Conservation (phyloP, 1,140 invertebrate species). For the Rhopalosiphum maidis region DNA sequence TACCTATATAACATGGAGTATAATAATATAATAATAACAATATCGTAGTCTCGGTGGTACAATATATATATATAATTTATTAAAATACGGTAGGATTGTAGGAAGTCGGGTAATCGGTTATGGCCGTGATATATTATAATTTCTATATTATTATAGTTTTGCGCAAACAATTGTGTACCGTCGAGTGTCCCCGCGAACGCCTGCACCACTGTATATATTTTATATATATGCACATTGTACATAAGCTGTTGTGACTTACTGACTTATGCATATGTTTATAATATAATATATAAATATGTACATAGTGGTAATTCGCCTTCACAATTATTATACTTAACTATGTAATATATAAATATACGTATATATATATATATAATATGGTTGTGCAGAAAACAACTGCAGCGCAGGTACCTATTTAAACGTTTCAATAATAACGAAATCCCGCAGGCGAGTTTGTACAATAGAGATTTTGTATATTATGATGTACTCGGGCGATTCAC, state of each 20-base stretch:
- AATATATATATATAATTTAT: not conserved
- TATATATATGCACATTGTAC: too few relatives aligned
- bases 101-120: not conserved
- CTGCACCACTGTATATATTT: not conserved
- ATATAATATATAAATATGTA: too few relatives aligned
- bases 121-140: not conserved
- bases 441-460: not conserved
- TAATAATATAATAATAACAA: not conserved
- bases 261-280: too few relatives aligned
- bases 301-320: not conserved
- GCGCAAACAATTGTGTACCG: not conserved
- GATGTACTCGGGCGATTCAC: not conserved
- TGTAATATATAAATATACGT: not conserved
- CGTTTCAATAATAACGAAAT: constrained; percentile 30
- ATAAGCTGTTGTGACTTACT: too few relatives aligned
- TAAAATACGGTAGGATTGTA: too few relatives aligned
- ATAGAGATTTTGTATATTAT: constrained; percentile 34
- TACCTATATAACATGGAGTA: not conserved
- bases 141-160: not conserved
- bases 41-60: not conserved
- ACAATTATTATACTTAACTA: not conserved
- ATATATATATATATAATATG: not conserved
- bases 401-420: constrained; percentile 13
- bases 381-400: not conserved
- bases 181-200: not conserved